These are phyloP conservation scores for Eupristina koningsbergeri DNA, from an alignment of 1,140 invertebrate species.

Conservation along the genomic window DNA sequence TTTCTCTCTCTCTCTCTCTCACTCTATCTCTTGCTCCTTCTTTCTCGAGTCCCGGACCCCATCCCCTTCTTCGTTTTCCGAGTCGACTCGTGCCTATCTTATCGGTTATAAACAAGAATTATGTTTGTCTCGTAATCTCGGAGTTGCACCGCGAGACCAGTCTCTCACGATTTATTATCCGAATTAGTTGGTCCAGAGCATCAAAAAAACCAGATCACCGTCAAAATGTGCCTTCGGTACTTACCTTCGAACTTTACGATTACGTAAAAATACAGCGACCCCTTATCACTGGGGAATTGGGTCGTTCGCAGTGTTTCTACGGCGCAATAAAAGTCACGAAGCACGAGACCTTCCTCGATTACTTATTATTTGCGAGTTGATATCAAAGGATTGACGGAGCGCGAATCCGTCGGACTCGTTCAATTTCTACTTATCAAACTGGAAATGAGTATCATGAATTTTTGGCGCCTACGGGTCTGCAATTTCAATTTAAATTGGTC, in stretches of 20 bases:
- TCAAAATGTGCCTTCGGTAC: constrained; percentile 33
- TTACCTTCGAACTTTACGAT: neutral
- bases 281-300: constrained; percentile 14
- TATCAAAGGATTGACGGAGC: neutral
- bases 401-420: neutral
- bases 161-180: constrained; percentile 67
- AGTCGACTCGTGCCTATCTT: constrained; percentile 59
- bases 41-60: neutral
- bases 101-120: constrained; percentile 73
- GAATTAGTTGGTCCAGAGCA: constrained; percentile 56
- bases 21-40: neutral
- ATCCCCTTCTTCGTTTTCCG: constrained; percentile 29
- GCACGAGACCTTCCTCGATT: neutral
- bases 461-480: constrained; percentile 18
- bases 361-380: neutral
- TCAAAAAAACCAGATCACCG: constrained; percentile 45
- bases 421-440: constrained; percentile 34
- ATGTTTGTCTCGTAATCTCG: constrained; percentile 69
- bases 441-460: constrained; percentile 48
- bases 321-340: neutral
- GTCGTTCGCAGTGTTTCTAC: neutral
- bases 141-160: constrained; percentile 29
- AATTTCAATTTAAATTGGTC: constrained; percentile 55
- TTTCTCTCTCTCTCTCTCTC: constrained; percentile 4
- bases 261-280: constrained; percentile 31